These are phyloP conservation scores for Hyles vespertilio DNA, from an alignment of 1,140 invertebrate species.

Conservation along the genomic window DNA sequence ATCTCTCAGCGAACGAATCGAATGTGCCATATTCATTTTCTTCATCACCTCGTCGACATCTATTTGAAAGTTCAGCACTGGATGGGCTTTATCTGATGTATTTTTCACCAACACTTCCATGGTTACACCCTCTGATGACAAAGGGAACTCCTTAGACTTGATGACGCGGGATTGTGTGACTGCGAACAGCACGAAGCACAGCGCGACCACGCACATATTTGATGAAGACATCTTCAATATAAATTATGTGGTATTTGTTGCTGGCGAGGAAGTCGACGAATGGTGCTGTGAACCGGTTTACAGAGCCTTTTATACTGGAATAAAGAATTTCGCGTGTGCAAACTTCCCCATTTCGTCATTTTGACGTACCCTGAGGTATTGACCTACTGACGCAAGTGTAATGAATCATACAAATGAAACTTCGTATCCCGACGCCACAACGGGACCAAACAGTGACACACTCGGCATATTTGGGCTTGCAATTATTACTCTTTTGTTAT, in stretches of 20 bases:
- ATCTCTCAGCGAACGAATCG: not conserved
- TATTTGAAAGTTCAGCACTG: constrained; percentile 8
- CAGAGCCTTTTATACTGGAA: constrained; percentile 7
- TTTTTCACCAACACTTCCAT: constrained; percentile 18
- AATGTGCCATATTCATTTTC: constrained; percentile 7
- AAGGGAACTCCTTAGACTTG: constrained; percentile 5
- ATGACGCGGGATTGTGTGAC: constrained; percentile 12
- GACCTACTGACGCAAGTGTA: no score
- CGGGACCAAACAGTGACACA: constrained; percentile 3
- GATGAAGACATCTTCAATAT: constrained; percentile 22
- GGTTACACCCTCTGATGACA: constrained; percentile 17
- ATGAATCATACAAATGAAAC: not conserved
- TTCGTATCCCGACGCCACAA: not conserved
- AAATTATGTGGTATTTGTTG: constrained; percentile 15
- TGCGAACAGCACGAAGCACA: constrained; percentile 14
- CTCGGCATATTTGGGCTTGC: not conserved
- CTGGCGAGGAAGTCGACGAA: not conserved
- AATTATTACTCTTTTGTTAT: no score
- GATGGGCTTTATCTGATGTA: constrained; percentile 1
- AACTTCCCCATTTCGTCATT: constrained; percentile 3
- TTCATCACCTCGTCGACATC: constrained; percentile 14
- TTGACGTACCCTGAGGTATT: no score
- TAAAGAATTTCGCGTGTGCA: no score
- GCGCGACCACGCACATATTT: constrained; percentile 13
- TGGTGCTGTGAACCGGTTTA: not conserved